Percentiles rank a stretch among this genome's conserved stretches.
Conservation (phyloP, 2,888 invertebrate species). For the Drosophila conformis region DNA sequence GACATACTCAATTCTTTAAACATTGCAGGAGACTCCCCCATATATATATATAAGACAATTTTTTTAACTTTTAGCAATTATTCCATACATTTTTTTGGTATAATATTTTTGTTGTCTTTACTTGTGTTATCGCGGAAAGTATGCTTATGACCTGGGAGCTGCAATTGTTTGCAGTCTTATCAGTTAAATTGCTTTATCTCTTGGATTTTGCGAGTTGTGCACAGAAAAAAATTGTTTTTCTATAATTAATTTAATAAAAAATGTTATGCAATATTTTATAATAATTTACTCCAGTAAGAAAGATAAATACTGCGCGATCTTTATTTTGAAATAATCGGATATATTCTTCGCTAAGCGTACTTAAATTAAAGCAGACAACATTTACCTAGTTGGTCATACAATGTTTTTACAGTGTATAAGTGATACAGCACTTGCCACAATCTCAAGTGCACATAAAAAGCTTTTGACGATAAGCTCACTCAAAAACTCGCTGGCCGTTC, state of each 20-base stretch:
- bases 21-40: slow-evolving; percentile 48
- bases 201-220: not conserved
- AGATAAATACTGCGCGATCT: not conserved
- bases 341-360: not conserved
- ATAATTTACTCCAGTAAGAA: not conserved
- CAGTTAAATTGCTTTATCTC: not conserved
- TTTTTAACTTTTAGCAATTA: too few relatives aligned
- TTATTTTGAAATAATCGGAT: not conserved
- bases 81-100: too few relatives aligned
- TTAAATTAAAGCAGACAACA: accelerated
- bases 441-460: not conserved
- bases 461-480: not conserved
- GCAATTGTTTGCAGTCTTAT: not conserved
- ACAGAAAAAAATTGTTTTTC: not conserved
- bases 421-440: not conserved
- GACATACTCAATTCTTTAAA: slow-evolving; percentile 60
- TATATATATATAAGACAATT: slow-evolving; percentile 24
- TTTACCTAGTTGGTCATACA: not conserved
- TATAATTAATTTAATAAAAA: not conserved
- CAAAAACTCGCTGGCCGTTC: not conserved
- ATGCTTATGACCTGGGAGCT: not conserved
- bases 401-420: not conserved
- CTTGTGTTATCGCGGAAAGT: not conserved
- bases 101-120: not conserved
- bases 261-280: not conserved